A percentile compares a stretch with the other conserved stretches of the same genome.
Conservation (phyloP, 2,888 invertebrate genomes). For the Geotrupes spiniger region DNA sequence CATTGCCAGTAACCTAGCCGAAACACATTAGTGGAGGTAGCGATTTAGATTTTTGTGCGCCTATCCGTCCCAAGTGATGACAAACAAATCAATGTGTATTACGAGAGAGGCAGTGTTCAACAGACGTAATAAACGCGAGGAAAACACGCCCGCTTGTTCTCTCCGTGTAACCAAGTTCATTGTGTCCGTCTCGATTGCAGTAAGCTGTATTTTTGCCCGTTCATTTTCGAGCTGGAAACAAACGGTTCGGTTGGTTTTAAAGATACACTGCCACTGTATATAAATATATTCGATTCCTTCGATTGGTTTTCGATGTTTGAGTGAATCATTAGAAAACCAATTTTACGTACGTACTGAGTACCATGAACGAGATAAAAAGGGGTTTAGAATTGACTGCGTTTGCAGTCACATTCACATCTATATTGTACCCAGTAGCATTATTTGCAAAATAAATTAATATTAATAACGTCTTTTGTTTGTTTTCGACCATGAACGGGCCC, state of each 20-base stretch:
- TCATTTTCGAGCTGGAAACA: conserved; percentile 1
- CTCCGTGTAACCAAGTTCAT: neutral
- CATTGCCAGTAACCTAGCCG: neutral
- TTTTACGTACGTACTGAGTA: conserved; percentile 51
- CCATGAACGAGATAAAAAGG: conserved; percentile 38
- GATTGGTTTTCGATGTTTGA: conserved; percentile 22
- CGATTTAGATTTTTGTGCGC: conserved; percentile 8
- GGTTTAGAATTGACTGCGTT: conserved; percentile 40
- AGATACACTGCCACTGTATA: conserved; percentile 23
- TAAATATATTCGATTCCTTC: conserved; percentile 21
- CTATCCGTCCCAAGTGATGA: conserved; percentile 9
- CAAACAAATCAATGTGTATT: conserved; percentile 4
- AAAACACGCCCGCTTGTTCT: conserved; percentile 9
- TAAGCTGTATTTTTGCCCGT: conserved; percentile 20
- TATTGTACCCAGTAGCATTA: conserved; percentile 52
- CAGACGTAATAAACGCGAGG: neutral
- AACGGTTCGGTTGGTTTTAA: conserved; percentile 12
- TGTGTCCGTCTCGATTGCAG: conserved; percentile 2
- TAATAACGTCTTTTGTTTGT: conserved; percentile 24
- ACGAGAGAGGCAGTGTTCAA: conserved; percentile 8
- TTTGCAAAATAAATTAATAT: conserved; percentile 50
- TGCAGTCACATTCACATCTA: conserved; percentile 46
- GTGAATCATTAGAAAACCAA: conserved; percentile 36
- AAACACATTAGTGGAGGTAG: neutral
- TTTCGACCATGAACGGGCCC: conserved; percentile 6